These are phyloP conservation scores for Phoenicopterus ruber DNA, from an alignment of 2,113 vertebrate genomes.

Conservation along the genomic window DNA sequence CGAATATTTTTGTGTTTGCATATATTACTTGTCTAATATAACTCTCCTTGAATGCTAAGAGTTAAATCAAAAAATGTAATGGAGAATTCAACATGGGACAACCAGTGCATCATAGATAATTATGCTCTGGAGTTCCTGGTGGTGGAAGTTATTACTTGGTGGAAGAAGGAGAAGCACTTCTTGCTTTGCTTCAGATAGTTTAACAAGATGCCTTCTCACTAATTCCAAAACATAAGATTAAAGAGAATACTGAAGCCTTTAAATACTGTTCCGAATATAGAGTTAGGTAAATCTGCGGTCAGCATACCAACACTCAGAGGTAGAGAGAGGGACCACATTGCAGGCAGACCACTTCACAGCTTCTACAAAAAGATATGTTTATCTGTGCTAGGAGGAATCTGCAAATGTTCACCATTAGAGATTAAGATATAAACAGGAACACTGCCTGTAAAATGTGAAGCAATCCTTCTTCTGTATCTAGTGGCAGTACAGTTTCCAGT, in stretches of 20 bases:
- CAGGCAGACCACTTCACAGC: background rate
- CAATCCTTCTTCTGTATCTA: background rate
- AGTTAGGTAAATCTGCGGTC: background rate
- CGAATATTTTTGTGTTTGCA: background rate
- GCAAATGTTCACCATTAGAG: background rate
- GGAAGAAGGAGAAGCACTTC: background rate
- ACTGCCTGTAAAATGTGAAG: background rate
- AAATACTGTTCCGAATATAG: background rate
- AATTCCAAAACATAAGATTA: background rate
- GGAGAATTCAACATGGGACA: background rate
- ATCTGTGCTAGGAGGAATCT: background rate
- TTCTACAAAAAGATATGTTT: background rate
- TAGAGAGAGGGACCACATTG: background rate
- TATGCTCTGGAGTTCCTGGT: background rate
- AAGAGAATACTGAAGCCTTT: background rate
- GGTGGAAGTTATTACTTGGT: background rate
- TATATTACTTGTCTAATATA: background rate
- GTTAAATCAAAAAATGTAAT: background rate
- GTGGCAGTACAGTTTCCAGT: background rate
- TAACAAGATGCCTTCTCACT: background rate
- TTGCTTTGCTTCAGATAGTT: background rate
- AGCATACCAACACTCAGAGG: background rate
- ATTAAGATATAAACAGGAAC: background rate
- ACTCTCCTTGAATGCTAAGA: background rate
- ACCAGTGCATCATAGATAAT: background rate